A percentile compares a stretch with the other conserved stretches of the same genome.
Evolutionary conservation across 2,888 invertebrate species (phyloP).

Genomic region (Pantelozetes paolii): DNA sequence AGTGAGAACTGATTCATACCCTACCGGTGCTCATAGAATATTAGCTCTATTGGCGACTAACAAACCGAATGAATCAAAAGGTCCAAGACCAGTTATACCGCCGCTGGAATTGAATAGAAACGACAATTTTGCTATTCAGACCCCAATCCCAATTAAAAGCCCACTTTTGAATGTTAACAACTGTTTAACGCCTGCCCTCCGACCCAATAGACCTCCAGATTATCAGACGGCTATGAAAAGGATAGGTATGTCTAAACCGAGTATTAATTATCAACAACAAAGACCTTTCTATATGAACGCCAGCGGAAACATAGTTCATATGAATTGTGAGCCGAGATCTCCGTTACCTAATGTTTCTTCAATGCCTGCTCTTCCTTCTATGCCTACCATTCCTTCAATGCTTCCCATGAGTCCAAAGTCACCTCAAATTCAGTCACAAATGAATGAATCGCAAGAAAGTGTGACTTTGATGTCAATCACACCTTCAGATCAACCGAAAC

Average conservation of each 20-base stretch:
- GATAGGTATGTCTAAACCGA: constrained; percentile 41
- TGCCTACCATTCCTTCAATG: neutral
- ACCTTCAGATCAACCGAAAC: neutral
- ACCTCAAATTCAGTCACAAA: constrained; percentile 2
- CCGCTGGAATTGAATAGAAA: constrained; percentile 1
- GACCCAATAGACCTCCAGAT: constrained; percentile 48
- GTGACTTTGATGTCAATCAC: neutral
- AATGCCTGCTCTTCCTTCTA: neutral
- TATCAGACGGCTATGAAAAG: constrained; percentile 48
- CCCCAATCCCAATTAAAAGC: neutral
- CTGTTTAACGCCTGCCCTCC: constrained; percentile 14
- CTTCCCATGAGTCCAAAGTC: neutral
- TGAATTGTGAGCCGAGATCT: neutral
- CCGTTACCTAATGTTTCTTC: neutral
- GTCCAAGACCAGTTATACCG: neutral
- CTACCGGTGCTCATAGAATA: neutral
- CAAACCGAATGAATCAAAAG: neutral
- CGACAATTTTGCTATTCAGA: constrained; percentile 4
- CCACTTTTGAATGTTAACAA: constrained; percentile 4
- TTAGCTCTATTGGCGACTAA: neutral
- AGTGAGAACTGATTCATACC: neutral
- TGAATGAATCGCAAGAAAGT: constrained; percentile 19
- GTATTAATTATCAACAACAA: neutral
- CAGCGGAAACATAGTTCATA: constrained; percentile 25
- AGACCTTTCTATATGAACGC: constrained; percentile 20